Evolutionary conservation across 2,113 vertebrate genomes (phyloP).

Genomic region (Bettongia penicillata): DNA sequence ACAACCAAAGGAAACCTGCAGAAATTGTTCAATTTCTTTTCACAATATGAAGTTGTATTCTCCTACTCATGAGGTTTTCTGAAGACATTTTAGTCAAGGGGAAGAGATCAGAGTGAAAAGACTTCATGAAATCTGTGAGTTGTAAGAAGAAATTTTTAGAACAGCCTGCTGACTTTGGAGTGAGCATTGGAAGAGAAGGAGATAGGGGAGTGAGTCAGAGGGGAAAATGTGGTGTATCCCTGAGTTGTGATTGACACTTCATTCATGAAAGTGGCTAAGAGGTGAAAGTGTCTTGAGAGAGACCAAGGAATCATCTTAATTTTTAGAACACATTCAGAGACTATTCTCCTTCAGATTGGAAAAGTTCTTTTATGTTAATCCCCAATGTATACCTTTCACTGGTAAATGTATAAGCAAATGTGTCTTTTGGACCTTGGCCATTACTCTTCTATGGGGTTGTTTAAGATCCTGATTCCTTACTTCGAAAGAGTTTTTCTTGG

Average conservation of each 20-base stretch:
- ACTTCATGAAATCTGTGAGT: constrained; percentile 13
- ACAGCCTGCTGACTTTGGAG: constrained; percentile 13
- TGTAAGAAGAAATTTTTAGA: not conserved
- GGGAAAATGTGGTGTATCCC: not conserved
- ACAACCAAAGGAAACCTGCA: not conserved
- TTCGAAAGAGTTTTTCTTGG: not conserved
- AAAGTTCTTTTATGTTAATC: not conserved
- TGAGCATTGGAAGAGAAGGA: not conserved
- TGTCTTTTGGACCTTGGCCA: not conserved
- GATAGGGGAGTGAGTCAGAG: not conserved
- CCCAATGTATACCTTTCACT: not conserved
- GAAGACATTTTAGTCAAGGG: not conserved
- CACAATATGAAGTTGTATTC: not conserved
- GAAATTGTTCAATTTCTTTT: not conserved
- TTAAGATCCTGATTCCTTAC: not conserved
- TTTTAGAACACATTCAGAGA: not conserved
- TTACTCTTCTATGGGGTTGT: not conserved
- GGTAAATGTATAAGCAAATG: not conserved
- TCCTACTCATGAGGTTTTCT: not conserved
- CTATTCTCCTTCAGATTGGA: not conserved
- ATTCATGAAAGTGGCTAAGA: not conserved
- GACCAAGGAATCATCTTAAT: constrained; percentile 8
- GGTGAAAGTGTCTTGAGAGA: not conserved
- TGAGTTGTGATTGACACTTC: not conserved
- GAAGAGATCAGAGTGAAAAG: not conserved